A percentile compares a stretch with the other conserved stretches of the same genome.
phyloP scores from a whole-genome alignment of 2,113 vertebrate genomes.

The Parus major region DNA sequence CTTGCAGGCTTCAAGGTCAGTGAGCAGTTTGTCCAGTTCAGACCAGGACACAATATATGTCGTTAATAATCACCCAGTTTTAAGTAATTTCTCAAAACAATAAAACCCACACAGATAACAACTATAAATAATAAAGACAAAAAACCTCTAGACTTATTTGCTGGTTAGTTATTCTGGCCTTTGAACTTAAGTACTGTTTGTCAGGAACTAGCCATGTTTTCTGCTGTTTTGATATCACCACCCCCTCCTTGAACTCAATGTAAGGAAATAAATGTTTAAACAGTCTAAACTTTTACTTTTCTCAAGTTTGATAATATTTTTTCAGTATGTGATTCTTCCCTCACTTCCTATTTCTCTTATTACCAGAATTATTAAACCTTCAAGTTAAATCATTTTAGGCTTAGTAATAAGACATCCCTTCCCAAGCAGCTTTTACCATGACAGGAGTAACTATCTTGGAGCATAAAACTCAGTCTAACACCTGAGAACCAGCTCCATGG shows the following conservation, averaged over 20 bases:
- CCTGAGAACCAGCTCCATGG: background rate
- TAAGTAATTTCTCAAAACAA: background rate
- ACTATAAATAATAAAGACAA: background rate
- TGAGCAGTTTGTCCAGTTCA: background rate
- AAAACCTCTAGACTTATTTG: background rate
- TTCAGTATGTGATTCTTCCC: background rate
- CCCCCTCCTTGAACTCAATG: background rate
- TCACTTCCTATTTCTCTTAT: background rate
- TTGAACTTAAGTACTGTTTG: background rate
- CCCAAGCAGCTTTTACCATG: background rate
- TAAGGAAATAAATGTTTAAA: constrained; percentile 16
- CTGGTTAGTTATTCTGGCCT: background rate
- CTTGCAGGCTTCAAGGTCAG: background rate
- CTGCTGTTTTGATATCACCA: background rate
- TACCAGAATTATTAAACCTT: background rate
- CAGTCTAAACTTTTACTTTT: background rate
- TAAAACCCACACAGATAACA: background rate
- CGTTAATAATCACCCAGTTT: background rate
- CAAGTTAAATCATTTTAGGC: background rate
- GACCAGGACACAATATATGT: background rate
- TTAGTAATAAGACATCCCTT: background rate
- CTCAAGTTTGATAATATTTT: background rate
- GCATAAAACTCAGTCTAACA: background rate
- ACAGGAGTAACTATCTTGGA: background rate
- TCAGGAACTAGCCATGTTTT: background rate